Percentiles rank a stretch among this genome's conserved stretches.
phyloP scores from a whole-genome alignment of 2,888 invertebrate genomes.

The Ferrisia virgata region DNA sequence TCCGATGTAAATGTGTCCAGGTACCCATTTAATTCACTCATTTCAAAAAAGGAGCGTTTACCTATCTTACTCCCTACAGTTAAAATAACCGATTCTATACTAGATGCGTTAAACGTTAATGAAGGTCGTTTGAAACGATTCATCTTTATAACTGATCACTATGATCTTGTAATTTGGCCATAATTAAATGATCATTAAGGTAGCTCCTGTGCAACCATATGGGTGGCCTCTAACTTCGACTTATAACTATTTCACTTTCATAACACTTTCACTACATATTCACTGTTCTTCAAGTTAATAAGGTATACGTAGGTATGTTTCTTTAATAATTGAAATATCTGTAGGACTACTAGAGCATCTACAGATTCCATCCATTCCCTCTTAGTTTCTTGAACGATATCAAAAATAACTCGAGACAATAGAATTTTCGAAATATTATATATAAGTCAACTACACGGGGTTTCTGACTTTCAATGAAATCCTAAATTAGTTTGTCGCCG shows the following conservation, averaged over 20 bases:
- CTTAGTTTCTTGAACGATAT: background rate
- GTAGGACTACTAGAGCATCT: background rate
- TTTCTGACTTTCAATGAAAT: background rate
- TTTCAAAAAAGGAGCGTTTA: too few species aligned
- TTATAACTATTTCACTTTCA: background rate
- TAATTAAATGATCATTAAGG: conserved; percentile 31
- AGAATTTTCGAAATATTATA: background rate
- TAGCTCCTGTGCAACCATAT: background rate
- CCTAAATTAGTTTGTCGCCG: conserved; percentile 10
- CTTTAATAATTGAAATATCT: background rate
- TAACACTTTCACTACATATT: background rate
- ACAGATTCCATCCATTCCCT: background rate
- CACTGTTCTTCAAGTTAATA: background rate
- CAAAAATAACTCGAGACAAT: background rate
- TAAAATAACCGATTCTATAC: background rate
- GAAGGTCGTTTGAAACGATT: background rate
- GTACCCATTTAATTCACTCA: too few species aligned
- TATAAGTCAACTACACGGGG: conserved; percentile 5
- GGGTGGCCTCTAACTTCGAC: background rate
- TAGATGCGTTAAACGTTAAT: background rate
- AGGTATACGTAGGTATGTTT: background rate
- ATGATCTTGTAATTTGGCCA: background rate
- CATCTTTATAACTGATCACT: background rate
- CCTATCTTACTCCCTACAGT: background rate
- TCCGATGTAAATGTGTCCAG: too few species aligned